phyloP scores from a whole-genome alignment of 2,113 vertebrate genomes.

The Amia ocellicauda region DNA sequence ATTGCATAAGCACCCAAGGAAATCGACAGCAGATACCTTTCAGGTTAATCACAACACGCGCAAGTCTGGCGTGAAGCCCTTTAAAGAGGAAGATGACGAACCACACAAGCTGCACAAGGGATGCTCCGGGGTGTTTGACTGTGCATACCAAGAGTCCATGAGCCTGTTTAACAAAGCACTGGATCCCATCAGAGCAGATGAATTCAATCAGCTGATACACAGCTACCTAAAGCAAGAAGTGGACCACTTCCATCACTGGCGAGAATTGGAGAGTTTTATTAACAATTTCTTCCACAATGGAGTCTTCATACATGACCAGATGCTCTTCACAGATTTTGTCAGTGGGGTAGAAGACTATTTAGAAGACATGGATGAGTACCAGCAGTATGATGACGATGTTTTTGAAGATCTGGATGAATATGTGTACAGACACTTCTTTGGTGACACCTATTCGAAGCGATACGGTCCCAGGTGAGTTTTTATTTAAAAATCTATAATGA shows the following conservation, averaged over 20 bases:
- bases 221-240: slow-evolving; percentile 85
- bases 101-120: slow-evolving; percentile 56
- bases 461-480: slow-evolving; percentile 79
- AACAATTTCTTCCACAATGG: slow-evolving; percentile 84
- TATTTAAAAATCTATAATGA: too few relatives aligned
- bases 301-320: slow-evolving; percentile 88
- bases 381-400: slow-evolving; percentile 56
- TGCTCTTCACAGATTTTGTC: slow-evolving; percentile 93
- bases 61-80: slow-evolving; percentile 46
- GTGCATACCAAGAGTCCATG: slow-evolving; percentile 79
- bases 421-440: slow-evolving; percentile 86
- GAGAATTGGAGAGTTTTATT: slow-evolving; percentile 83
- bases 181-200: slow-evolving; percentile 79
- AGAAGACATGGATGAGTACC: slow-evolving; percentile 79
- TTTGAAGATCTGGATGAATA: slow-evolving; percentile 87
- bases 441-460: slow-evolving; percentile 65
- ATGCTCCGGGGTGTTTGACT: slow-evolving; percentile 78
- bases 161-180: slow-evolving; percentile 78
- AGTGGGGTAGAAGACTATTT: slow-evolving; percentile 85
- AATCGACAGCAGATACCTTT: slow-evolving; percentile 44
- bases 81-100: slow-evolving; percentile 37
- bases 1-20: slow-evolving; percentile 40
- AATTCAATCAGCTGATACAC: slow-evolving; percentile 80
- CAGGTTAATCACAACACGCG: slow-evolving; percentile 49
- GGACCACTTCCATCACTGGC: slow-evolving; percentile 85